Evolutionary conservation across 1,140 invertebrate species (phyloP).

Genomic region (Idris sp.): DNA sequence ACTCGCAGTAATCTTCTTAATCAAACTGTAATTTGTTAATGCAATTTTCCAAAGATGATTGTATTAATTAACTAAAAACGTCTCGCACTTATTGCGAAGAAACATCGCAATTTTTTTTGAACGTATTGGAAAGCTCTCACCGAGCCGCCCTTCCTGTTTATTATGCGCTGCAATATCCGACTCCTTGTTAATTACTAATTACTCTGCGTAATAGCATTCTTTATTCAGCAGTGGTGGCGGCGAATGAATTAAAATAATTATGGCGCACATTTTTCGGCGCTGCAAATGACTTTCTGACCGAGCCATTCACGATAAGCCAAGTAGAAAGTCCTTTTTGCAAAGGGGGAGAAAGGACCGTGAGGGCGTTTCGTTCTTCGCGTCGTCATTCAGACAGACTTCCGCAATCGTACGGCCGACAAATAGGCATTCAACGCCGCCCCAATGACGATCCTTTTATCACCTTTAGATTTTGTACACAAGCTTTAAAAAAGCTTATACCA

Average conservation of each 20-base stretch:
- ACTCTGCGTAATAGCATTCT: constrained; percentile 8
- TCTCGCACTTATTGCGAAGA: background rate
- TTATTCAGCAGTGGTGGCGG: constrained; percentile 13
- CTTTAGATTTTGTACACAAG: constrained; percentile 20
- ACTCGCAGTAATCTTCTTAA: background rate
- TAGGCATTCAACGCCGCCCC: constrained; percentile 41
- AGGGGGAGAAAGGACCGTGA: constrained; percentile 46
- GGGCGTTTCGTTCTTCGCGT: constrained; percentile 60
- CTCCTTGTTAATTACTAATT: constrained; percentile 35
- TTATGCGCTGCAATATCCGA: constrained; percentile 1
- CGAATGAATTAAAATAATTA: constrained; percentile 41
- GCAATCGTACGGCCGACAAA: constrained; percentile 54
- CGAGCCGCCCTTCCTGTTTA: constrained; percentile 8
- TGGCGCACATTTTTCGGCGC: constrained; percentile 13
- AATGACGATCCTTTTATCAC: constrained; percentile 50
- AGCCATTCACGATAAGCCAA: constrained; percentile 32
- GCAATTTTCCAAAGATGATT: constrained; percentile 3
- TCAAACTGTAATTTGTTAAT: constrained; percentile 11
- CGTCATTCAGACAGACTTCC: constrained; percentile 58
- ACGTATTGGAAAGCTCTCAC: constrained; percentile 1
- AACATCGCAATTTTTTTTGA: constrained; percentile 8
- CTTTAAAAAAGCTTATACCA: constrained; percentile 20
- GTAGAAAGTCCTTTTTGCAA: constrained; percentile 43
- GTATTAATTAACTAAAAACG: constrained; percentile 16
- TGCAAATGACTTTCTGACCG: constrained; percentile 6